Evolutionary conservation across 2,113 vertebrate species (phyloP).

Genomic region (Rhineura floridana): DNA sequence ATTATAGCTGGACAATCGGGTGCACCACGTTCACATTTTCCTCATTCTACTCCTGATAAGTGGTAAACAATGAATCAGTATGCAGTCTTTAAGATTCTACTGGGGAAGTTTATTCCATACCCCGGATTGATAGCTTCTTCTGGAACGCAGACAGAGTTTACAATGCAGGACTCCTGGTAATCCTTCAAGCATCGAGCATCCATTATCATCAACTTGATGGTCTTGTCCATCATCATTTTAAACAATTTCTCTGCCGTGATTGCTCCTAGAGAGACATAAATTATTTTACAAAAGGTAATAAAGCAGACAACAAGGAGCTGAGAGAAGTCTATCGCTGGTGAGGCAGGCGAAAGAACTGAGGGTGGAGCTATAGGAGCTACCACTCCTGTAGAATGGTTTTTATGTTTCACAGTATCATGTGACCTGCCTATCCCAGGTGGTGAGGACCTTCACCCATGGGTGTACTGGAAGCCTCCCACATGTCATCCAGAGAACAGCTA

Average conservation of each 20-base stretch:
- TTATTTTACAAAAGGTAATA: background rate
- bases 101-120: constrained; percentile 69
- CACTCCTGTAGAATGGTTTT: too few relatives aligned
- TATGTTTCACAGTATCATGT: too few relatives aligned
- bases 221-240: constrained; percentile 89
- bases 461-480: too few relatives aligned
- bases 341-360: too few relatives aligned
- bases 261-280: constrained; percentile 75
- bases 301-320: background rate
- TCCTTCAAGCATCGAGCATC: constrained; percentile 85
- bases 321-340: too few relatives aligned
- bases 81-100: constrained; percentile 3
- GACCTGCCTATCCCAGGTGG: too few relatives aligned
- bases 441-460: too few relatives aligned
- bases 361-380: too few relatives aligned
- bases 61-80: background rate
- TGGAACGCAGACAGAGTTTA: constrained; percentile 87
- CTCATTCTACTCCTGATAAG: background rate
- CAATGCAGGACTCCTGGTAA: constrained; percentile 90
- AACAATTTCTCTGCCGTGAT: constrained; percentile 90
- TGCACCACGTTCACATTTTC: background rate
- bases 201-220: constrained; percentile 88
- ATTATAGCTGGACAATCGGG: background rate
- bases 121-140: constrained; percentile 92
- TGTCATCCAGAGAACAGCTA: too few relatives aligned